Conservation (phyloP, 35 echinoderm and acorn worm species). For the Chiridota heheva region DNA sequence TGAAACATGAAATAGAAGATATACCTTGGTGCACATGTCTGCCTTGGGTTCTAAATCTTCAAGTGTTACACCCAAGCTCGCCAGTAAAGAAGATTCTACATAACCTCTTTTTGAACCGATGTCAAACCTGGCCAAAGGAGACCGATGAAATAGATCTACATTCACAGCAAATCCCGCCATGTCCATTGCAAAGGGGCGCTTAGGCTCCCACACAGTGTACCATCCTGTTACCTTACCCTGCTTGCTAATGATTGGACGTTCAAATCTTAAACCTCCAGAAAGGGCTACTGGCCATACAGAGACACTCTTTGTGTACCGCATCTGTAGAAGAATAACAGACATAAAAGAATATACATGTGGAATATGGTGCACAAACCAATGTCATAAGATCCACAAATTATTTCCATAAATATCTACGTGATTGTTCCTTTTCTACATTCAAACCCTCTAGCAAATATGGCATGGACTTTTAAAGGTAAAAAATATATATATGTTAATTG, state of each 20-base stretch:
- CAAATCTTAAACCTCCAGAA: constrained; percentile 87
- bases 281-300: constrained; percentile 96
- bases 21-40: constrained; percentile 81
- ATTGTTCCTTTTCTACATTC: too few relatives aligned
- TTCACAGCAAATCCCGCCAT: constrained; percentile 98
- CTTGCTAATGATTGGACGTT: constrained; percentile 66
- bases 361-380: too few relatives aligned
- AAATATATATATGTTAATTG: too few relatives aligned
- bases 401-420: too few relatives aligned
- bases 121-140: constrained; percentile 72
- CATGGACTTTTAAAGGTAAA: too few relatives aligned
- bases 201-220: constrained; percentile 81
- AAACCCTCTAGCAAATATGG: too few relatives aligned
- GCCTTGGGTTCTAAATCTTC: constrained; percentile 94
- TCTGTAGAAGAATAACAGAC: constrained; percentile 36
- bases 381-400: too few relatives aligned
- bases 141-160: constrained; percentile 47
- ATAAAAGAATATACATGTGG: too few relatives aligned
- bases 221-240: constrained; percentile 64
- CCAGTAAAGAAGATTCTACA: constrained; percentile 74
- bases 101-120: constrained; percentile 75
- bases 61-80: constrained; percentile 57
- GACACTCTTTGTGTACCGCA: constrained; percentile 83
- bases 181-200: constrained; percentile 94
- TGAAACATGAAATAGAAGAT: too few relatives aligned